Base-by-base conservation (phyloP, 2,888 invertebrate species). In the Pasiphila rectangulata region DNA sequence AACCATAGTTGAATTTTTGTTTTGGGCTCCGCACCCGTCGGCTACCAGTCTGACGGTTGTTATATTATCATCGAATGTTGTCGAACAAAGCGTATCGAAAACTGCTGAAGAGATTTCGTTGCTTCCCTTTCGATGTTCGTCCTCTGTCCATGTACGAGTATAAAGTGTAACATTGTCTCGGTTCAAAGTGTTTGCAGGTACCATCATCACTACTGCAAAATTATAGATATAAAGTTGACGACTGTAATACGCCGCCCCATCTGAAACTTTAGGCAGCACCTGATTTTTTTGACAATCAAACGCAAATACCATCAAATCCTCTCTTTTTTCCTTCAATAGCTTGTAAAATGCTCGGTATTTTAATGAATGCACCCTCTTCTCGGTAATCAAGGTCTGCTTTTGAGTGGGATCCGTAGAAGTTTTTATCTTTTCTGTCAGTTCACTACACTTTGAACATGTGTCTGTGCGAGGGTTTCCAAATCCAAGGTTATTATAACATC, bases 31-130 rank as follows among this genome's bases (percentile, higher is more conserved):
- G 23, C 60, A 60, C 27, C 59, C 59, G 43, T 63, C 58, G 2
- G 61, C 59, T 4, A 59, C 50, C 35, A 59, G 34, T 46, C 57
- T 19, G 19, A 57, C 34, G 35, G 52, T 55, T 16, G 45, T 59
- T 9, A 52, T 13, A 53, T 50, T 51, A 46, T 51, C 40, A 40
- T 12, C 39, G 20, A 0, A 21, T 10, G 37, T 2, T 46, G 34
- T 45, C 37, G 34, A 50, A 15, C 46, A 24, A 13, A 60, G 39
- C 10, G 38, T 51, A 40, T 61, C 10, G 29, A 37, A 60, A 4
- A 59, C 54, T 1, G 61, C 63, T 0, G 59, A 64, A 7, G 59
- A 56, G 3, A 67, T 59, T 52, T 61, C 57, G 42, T 64, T 63
- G 4, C 57, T 54, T 2, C 59, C 63, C 53, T 63, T 65, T 7